These are phyloP conservation scores for Aegypius monachus DNA, from an alignment of 2,113 vertebrate genomes.

Conservation along the genomic window DNA sequence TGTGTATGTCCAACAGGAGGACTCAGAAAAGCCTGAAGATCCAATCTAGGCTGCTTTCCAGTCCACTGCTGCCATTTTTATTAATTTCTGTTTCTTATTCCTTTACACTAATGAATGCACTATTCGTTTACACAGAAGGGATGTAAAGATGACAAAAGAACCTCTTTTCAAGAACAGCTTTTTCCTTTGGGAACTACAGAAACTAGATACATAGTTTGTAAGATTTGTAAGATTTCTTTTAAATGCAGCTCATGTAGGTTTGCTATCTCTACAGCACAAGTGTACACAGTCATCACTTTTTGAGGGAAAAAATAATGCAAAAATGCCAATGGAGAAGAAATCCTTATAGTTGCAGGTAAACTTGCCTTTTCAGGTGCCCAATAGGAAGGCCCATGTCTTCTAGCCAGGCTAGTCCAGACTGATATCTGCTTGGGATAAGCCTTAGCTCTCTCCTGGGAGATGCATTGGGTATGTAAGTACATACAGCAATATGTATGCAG, in stretches of 20 bases:
- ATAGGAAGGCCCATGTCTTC: not conserved
- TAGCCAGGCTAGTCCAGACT: not conserved
- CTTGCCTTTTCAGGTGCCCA: not conserved
- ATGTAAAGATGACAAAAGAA: not conserved
- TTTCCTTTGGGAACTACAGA: not conserved
- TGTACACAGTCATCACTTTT: not conserved
- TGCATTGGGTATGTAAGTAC: not conserved
- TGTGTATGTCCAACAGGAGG: rapidly evolving
- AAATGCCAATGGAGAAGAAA: not conserved
- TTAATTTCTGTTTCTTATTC: not conserved
- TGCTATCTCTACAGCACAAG: not conserved
- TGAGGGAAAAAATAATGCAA: not conserved
- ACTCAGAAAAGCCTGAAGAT: not conserved
- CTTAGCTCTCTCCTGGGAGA: not conserved
- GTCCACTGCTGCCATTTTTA: not conserved
- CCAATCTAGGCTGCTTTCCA: not conserved
- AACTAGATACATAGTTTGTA: not conserved
- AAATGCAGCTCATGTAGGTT: not conserved
- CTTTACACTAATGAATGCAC: not conserved
- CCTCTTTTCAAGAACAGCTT: not conserved
- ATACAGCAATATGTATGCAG: not conserved
- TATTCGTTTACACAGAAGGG: not conserved
- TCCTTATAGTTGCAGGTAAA: not conserved
- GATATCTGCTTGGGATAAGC: not conserved
- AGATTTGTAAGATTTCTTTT: not conserved